Percentiles rank a stretch among this genome's conserved stretches.
Conservation (phyloP, 2,113 vertebrate genomes). For the Oryzias curvinotus region DNA sequence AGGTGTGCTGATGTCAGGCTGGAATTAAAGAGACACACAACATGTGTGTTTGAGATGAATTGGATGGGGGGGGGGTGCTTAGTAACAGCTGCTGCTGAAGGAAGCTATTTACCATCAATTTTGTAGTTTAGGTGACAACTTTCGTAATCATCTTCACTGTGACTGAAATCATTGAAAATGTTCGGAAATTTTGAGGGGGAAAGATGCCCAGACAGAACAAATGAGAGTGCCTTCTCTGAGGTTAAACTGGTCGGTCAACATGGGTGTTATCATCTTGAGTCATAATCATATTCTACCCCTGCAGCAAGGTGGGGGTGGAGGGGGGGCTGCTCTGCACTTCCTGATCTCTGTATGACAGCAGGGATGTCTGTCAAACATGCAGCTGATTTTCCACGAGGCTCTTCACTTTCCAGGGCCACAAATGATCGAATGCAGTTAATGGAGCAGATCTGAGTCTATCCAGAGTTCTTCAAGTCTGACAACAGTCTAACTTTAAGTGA, state of each 20-base stretch:
- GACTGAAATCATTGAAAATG: not conserved
- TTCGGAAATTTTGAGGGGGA: conserved; percentile 15
- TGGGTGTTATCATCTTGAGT: conserved; percentile 45
- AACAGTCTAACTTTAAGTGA: too few species aligned
- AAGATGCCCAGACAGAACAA: conserved; percentile 24
- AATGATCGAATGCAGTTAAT: too few species aligned
- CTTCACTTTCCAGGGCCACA: not conserved
- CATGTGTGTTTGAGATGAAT: not conserved
- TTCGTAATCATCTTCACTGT: too few species aligned
- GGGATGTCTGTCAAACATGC: conserved; percentile 22
- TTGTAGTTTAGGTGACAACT: too few species aligned
- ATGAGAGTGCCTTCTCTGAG: conserved; percentile 47
- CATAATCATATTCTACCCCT: conserved; percentile 23
- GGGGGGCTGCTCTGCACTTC: conserved; percentile 39
- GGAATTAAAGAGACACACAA: not conserved
- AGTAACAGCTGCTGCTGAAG: not conserved
- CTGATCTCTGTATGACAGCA: conserved; percentile 39
- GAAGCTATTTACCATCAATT: not conserved
- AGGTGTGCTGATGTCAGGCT: conserved; percentile 47
- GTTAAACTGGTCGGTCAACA: conserved; percentile 73
- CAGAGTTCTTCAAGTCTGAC: too few species aligned
- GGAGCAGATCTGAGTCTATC: too few species aligned
- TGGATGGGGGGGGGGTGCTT: not conserved
- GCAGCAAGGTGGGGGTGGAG: not conserved
- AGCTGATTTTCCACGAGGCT: not conserved